Evolutionary conservation across 1,140 invertebrate species (phyloP).

Genomic region (Apis laboriosa): DNA sequence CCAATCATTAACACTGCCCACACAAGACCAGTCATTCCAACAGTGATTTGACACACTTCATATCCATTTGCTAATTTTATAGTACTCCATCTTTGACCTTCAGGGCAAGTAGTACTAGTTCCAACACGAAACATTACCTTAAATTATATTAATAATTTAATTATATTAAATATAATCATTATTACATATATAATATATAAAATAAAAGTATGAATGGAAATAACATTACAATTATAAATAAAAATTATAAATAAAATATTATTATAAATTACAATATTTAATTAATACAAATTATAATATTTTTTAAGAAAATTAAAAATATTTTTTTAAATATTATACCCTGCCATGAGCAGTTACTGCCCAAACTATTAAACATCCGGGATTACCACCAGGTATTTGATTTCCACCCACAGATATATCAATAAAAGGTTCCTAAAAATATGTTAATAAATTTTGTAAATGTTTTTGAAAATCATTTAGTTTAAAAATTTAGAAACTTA

Average conservation of each 20-base stretch:
- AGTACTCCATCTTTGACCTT: slow-evolving; percentile 91
- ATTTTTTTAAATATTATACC: slow-evolving; percentile 78
- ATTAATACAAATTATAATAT: neutral
- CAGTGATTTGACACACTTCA: slow-evolving; percentile 91
- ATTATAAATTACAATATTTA: neutral
- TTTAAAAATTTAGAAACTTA: slow-evolving; percentile 50
- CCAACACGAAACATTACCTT: slow-evolving; percentile 92
- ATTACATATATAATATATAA: neutral
- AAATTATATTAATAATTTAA: too few species aligned
- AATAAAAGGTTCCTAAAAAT: slow-evolving; percentile 87
- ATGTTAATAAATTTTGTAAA: neutral
- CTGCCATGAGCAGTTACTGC: slow-evolving; percentile 94
- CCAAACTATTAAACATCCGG: slow-evolving; percentile 91
- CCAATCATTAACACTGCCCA: slow-evolving; percentile 93
- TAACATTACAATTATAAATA: neutral
- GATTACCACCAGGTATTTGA: slow-evolving; percentile 87
- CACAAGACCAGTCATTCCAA: slow-evolving; percentile 90
- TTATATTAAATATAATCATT: neutral
- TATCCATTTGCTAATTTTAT: slow-evolving; percentile 87
- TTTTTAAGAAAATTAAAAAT: slow-evolving; percentile 16
- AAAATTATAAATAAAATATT: neutral
- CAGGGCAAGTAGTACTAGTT: slow-evolving; percentile 89
- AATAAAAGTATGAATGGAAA: neutral
- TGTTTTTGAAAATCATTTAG: neutral
- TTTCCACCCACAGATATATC: slow-evolving; percentile 93